phyloP scores from a whole-genome alignment of 2,113 vertebrate species.

The Oryzias curvinotus region DNA sequence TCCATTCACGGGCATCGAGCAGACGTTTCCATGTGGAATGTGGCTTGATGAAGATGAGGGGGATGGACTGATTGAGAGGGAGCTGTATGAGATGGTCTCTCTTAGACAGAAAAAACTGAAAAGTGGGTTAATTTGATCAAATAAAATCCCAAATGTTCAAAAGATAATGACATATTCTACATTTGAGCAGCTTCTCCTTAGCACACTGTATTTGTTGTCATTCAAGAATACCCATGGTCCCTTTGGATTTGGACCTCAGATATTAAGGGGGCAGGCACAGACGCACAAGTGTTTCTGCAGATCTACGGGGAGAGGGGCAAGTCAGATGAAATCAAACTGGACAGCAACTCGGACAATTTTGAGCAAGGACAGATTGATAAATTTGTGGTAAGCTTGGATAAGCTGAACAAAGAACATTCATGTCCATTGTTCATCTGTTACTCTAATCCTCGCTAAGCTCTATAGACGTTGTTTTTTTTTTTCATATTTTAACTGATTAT shows the following conservation, averaged over 20 bases:
- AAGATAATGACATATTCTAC: background rate
- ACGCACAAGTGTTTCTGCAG: constrained; percentile 92
- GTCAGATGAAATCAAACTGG: constrained; percentile 90
- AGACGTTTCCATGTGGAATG: constrained; percentile 90
- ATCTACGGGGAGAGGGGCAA: constrained; percentile 91
- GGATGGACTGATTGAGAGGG: constrained; percentile 91
- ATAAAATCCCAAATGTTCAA: background rate
- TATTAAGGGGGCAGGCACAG: constrained; percentile 91
- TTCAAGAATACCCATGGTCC: constrained; percentile 89
- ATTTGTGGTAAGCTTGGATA: constrained; percentile 81
- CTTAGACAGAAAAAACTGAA: constrained; percentile 88
- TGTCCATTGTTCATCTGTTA: background rate
- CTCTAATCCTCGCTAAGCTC: background rate
- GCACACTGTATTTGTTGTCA: background rate
- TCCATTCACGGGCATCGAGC: constrained; percentile 93
- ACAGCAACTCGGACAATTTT: constrained; percentile 95
- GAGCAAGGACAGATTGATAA: constrained; percentile 90
- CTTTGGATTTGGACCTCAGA: constrained; percentile 96
- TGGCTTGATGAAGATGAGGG: constrained; percentile 96
- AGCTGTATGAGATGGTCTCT: constrained; percentile 96
- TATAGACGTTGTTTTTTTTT: background rate
- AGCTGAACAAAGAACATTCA: background rate
- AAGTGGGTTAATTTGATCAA: constrained; percentile 76
- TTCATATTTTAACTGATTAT: background rate
- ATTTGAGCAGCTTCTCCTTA: background rate